Evolutionary conservation across 30 jellyfish, hydroid and myxozoan species (phyloP).

Genomic region (Turritopsis dohrnii): DNA sequence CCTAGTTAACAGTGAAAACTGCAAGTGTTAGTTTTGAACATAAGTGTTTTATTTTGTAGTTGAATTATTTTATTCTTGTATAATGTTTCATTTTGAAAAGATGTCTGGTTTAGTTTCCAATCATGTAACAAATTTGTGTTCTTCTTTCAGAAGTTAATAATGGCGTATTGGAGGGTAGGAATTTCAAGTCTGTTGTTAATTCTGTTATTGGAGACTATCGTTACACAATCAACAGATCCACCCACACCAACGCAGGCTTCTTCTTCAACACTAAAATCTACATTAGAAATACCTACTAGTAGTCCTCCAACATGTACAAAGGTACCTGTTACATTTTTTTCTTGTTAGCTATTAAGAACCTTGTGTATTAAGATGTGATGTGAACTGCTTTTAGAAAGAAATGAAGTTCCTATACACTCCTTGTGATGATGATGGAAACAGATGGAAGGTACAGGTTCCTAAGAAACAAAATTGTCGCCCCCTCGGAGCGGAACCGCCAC

Average conservation of each 20-base stretch:
- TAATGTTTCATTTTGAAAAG: no score
- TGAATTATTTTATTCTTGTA: no score
- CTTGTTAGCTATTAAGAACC: no score
- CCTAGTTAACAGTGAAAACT: no score
- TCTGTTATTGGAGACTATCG: background rate
- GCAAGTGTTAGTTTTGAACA: no score
- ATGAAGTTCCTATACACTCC: slow-evolving; percentile 58
- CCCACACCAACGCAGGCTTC: background rate
- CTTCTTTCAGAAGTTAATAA: background rate
- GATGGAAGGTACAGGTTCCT: slow-evolving; percentile 82
- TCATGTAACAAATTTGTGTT: no score
- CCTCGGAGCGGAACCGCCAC: background rate
- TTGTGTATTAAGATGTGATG: no score
- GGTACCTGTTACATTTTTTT: background rate
- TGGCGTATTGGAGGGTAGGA: background rate
- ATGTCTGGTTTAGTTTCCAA: no score
- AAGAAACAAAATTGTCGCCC: background rate
- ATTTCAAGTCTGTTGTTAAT: background rate
- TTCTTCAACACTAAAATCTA: background rate
- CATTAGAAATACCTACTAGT: background rate
- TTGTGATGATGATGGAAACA: slow-evolving; percentile 56
- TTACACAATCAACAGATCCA: background rate
- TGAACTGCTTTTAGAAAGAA: slow-evolving; percentile 34
- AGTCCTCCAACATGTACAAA: background rate
- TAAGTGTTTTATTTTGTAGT: no score